These are phyloP conservation scores for Orussus abietinus DNA, from an alignment of 1,140 invertebrate species.

Conservation along the genomic window DNA sequence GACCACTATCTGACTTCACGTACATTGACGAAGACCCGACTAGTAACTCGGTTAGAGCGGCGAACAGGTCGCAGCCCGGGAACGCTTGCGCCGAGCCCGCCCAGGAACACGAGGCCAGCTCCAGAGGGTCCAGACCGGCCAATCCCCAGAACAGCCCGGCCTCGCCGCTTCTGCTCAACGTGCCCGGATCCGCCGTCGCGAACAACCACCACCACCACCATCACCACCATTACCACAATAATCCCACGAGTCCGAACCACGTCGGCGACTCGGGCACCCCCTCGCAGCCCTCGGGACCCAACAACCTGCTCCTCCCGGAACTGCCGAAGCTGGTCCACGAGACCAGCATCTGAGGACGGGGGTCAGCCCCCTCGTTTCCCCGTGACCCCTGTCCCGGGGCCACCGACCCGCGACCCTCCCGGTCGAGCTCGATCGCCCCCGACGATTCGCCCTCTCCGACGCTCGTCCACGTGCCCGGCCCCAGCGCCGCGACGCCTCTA, in stretches of 20 bases:
- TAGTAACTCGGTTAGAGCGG: constrained; percentile 52
- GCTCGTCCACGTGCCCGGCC: no score
- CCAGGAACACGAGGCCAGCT: constrained; percentile 36
- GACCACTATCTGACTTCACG: constrained; percentile 83
- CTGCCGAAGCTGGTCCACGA: constrained; percentile 67
- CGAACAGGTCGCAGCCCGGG: constrained; percentile 35
- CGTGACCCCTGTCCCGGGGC: no score
- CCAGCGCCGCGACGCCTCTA: no score
- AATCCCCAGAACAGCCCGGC: constrained; percentile 44
- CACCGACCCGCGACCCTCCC: no score
- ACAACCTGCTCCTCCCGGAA: constrained; percentile 55
- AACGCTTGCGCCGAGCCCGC: constrained; percentile 42
- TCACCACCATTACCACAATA: constrained; percentile 26
- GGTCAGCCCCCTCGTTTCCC: no score
- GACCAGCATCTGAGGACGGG: constrained; percentile 62
- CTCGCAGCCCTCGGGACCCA: constrained; percentile 48
- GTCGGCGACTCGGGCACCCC: constrained; percentile 34
- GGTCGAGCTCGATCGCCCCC: no score
- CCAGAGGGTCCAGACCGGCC: constrained; percentile 34
- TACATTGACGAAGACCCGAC: constrained; percentile 86
- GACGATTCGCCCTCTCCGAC: no score
- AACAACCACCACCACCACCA: constrained; percentile 39
- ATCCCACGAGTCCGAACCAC: constrained; percentile 37
- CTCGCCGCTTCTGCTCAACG: constrained; percentile 46
- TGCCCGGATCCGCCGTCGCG: constrained; percentile 39